These are phyloP conservation scores for Galeopterus variegatus DNA, from an alignment of 2,113 vertebrate genomes.

Conservation along the genomic window DNA sequence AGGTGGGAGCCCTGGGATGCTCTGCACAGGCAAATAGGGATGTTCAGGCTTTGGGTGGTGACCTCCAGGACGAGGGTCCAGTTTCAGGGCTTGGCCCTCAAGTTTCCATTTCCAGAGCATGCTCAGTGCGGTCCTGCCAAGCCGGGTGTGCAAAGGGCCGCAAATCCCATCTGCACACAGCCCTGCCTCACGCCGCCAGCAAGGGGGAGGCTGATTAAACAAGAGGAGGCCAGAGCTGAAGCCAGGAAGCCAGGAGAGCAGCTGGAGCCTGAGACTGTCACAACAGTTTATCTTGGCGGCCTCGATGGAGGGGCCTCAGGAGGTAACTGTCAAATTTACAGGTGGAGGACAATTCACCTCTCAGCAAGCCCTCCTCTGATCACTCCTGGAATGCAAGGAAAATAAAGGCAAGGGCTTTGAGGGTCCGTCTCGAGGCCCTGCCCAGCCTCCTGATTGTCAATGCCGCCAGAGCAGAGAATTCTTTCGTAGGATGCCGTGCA, in stretches of 20 bases:
- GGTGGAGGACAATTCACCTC: neutral
- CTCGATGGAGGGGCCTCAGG: neutral
- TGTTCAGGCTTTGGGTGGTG: neutral
- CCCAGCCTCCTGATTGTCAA: neutral
- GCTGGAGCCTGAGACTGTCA: neutral
- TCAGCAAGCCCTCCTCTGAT: slow-evolving; percentile 39
- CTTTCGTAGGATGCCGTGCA: too few species aligned
- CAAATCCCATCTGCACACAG: rapidly evolving
- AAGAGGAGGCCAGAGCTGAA: neutral
- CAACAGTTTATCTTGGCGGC: neutral
- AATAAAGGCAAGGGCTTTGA: neutral
- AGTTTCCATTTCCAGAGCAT: neutral
- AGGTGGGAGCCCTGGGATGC: neutral
- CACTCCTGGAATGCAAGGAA: neutral
- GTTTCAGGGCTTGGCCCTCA: neutral
- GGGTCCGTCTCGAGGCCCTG: too few species aligned
- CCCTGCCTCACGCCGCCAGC: neutral
- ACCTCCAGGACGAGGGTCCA: neutral
- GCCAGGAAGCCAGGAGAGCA: neutral
- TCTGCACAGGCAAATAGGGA: neutral
- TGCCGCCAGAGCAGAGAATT: neutral
- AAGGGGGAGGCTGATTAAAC: neutral
- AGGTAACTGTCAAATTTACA: slow-evolving; percentile 61
- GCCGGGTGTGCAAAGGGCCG: neutral
- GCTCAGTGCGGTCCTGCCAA: neutral